These are phyloP conservation scores for Hirundichthys speculiger DNA, from an alignment of 2,113 vertebrate genomes.

Conservation along the genomic window DNA sequence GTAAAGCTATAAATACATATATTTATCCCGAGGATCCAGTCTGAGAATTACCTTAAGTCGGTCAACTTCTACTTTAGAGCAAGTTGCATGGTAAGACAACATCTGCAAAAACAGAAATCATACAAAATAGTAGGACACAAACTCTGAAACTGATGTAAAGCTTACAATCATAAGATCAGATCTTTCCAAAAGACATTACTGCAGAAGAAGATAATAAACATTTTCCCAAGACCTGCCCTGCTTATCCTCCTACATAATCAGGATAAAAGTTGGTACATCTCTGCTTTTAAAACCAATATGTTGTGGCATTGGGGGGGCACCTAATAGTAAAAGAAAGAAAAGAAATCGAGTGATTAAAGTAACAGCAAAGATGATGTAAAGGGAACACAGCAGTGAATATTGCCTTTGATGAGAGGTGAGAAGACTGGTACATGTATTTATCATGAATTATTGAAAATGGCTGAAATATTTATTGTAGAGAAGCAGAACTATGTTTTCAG, in stretches of 20 bases:
- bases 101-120: slow-evolving; percentile 68
- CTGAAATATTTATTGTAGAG: slow-evolving; percentile 63
- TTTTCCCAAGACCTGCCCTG: not conserved
- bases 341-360: slow-evolving; percentile 25
- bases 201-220: not conserved
- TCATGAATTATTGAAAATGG: slow-evolving; percentile 62
- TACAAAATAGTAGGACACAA: not conserved
- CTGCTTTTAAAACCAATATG: slow-evolving; percentile 11
- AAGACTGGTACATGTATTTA: slow-evolving; percentile 44
- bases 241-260: not conserved
- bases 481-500: slow-evolving; percentile 56
- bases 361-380: slow-evolving; percentile 18
- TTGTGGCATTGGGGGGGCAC: not conserved
- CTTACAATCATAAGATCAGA: no score
- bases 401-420: slow-evolving; percentile 45
- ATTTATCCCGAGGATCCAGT: not conserved
- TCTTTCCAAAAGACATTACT: no score
- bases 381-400: slow-evolving; percentile 20
- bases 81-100: slow-evolving; percentile 85
- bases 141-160: not conserved
- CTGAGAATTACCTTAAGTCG: slow-evolving; percentile 79
- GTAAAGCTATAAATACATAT: not conserved
- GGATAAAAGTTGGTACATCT: slow-evolving; percentile 19
- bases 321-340: not conserved
- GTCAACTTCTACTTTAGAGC: slow-evolving; percentile 85